Conservation (phyloP, 2,113 vertebrate genomes). For the Leucopsar rothschildi region DNA sequence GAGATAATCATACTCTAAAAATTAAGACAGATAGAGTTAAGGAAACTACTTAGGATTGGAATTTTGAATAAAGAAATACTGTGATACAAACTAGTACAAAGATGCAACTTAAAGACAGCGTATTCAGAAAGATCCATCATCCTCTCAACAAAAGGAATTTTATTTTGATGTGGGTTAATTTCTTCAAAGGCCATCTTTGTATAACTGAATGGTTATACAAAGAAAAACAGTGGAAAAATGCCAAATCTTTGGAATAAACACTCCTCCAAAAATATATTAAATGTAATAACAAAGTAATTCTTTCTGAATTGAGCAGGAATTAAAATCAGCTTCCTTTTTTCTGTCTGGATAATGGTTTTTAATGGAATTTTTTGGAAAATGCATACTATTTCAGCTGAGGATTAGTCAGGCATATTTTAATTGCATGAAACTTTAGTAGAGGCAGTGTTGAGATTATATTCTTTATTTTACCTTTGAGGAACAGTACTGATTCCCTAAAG, state of each 20-base stretch:
- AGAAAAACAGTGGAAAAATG: background rate
- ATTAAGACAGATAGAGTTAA: background rate
- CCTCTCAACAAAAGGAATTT: background rate
- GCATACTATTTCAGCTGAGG: background rate
- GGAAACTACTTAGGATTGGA: background rate
- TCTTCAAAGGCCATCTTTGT: background rate
- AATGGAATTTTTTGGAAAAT: background rate
- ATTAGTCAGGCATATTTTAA: background rate
- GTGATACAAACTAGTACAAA: background rate
- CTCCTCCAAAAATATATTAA: background rate
- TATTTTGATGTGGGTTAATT: background rate
- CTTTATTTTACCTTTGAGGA: background rate
- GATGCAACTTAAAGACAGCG: background rate
- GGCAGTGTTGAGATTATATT: background rate
- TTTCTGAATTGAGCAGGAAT: background rate
- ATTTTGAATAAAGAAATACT: background rate
- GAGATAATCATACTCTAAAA: background rate
- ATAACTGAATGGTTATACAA: background rate
- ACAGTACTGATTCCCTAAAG: background rate
- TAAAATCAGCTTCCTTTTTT: background rate
- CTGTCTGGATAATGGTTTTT: background rate
- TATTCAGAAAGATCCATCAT: background rate
- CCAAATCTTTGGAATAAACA: background rate
- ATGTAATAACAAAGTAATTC: background rate
- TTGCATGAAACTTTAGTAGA: background rate